Conservation (phyloP, 2,888 invertebrate genomes). For the Drosophila atripex region DNA sequence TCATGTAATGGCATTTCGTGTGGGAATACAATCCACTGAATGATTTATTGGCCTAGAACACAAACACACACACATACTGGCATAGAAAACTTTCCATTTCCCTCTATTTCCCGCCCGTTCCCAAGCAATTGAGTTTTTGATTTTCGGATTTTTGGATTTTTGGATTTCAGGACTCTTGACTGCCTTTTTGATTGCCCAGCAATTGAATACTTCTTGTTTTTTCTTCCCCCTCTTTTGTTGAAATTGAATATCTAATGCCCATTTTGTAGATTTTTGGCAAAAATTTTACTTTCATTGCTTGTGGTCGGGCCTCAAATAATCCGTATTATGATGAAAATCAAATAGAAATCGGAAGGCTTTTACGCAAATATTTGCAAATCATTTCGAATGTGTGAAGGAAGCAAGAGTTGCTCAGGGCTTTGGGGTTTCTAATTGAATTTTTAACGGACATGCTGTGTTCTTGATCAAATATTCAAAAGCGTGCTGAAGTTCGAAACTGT, state of each 20-base stretch:
- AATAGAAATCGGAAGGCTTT: background rate
- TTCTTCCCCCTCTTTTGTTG: background rate
- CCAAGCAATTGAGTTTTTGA: constrained; percentile 34
- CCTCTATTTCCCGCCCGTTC: background rate
- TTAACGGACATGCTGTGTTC: too few relatives aligned
- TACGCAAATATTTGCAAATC: background rate
- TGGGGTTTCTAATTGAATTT: too few relatives aligned
- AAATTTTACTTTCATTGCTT: constrained; percentile 16
- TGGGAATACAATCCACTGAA: constrained; percentile 34
- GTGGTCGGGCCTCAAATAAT: background rate
- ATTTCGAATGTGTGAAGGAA: background rate
- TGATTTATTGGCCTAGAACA: constrained; percentile 37
- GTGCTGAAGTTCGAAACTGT: too few relatives aligned
- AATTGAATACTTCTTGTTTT: constrained; percentile 17
- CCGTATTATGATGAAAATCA: background rate
- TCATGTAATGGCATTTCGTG: constrained; percentile 47
- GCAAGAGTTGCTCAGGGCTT: too few relatives aligned
- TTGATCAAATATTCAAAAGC: too few relatives aligned
- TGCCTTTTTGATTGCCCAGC: constrained; percentile 25
- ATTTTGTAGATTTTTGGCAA: background rate
- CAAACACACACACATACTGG: constrained; percentile 11
- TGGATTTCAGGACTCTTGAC: constrained; percentile 9
- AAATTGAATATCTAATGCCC: constrained; percentile 18
- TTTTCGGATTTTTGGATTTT: constrained; percentile 14
- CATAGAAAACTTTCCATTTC: too few relatives aligned